These are phyloP conservation scores for Schrankia costaestrigalis DNA, from an alignment of 2,888 invertebrate species.

Conservation along the genomic window DNA sequence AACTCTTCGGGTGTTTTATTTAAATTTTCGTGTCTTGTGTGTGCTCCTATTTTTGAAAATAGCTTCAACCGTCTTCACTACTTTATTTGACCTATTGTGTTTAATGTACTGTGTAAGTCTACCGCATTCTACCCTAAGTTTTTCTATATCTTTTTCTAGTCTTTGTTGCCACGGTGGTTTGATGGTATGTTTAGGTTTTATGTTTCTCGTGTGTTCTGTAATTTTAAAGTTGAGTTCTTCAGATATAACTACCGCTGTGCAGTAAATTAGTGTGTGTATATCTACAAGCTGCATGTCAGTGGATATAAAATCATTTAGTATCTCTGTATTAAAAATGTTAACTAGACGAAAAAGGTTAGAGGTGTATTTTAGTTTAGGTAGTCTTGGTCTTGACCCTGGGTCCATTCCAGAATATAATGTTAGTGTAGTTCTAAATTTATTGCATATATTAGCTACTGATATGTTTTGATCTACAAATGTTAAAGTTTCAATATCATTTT, in stretches of 20 bases:
- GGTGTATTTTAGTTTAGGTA: constrained; percentile 2
- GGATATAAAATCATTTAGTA: constrained; percentile 1
- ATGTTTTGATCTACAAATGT: neutral
- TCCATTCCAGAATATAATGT: constrained; percentile 1
- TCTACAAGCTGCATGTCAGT: constrained; percentile 1
- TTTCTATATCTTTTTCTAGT: constrained; percentile 3
- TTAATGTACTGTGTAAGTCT: too few species aligned
- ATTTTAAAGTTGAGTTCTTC: neutral
- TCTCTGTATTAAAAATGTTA: neutral
- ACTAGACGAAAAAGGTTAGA: neutral
- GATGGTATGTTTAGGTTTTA: neutral
- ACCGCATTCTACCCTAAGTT: too few species aligned
- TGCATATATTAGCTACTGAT: neutral
- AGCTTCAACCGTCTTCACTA: too few species aligned
- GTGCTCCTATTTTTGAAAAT: too few species aligned
- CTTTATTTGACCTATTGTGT: too few species aligned
- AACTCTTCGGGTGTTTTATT: too few species aligned
- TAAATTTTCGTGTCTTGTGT: too few species aligned
- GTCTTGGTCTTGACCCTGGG: constrained; percentile 1
- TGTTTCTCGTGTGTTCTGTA: neutral
- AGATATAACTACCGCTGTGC: constrained; percentile 1
- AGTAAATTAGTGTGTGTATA: constrained; percentile 4
- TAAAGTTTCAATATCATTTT: neutral
- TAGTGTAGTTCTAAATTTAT: neutral
- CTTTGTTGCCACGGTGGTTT: constrained; percentile 4